Evolutionary conservation across 30 jellyfish, hydroid and myxozoan genomes (phyloP).

Genomic region (Morbakka virulenta): DNA sequence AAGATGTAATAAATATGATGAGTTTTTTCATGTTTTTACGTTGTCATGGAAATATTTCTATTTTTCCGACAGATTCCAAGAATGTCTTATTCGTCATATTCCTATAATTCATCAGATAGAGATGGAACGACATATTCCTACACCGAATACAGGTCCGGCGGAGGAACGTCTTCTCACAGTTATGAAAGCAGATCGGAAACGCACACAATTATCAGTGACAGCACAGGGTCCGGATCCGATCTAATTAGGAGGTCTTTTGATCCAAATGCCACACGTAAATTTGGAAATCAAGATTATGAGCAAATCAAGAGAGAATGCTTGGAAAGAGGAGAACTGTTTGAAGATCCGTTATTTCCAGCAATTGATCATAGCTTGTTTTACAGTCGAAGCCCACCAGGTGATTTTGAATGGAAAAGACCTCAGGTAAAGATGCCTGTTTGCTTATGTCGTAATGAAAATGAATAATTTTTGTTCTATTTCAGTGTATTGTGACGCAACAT

Average conservation of each 20-base stretch:
- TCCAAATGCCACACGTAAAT: conserved; percentile 46
- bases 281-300: conserved; percentile 49
- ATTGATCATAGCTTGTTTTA: conserved; percentile 50
- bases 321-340: conserved; percentile 48
- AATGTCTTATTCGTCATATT: too few relatives aligned
- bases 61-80: too few relatives aligned
- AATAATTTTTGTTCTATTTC: neutral
- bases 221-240: conserved; percentile 63
- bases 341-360: conserved; percentile 58
- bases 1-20: too few relatives aligned
- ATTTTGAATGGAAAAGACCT: conserved; percentile 68
- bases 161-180: too few relatives aligned
- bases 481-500: neutral
- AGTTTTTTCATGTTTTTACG: too few relatives aligned
- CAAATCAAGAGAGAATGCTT: conserved; percentile 47
- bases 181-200: too few relatives aligned
- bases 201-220: too few relatives aligned
- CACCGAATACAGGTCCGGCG: too few relatives aligned
- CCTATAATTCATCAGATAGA: too few relatives aligned
- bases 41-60: too few relatives aligned
- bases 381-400: conserved; percentile 60
- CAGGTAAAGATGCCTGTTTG: conserved; percentile 27
- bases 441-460: too few relatives aligned
- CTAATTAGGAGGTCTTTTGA: conserved; percentile 18
- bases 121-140: too few relatives aligned